Percentiles rank a stretch among this genome's conserved stretches.
These are phyloP conservation scores for Cuculus canorus DNA, from an alignment of 2,797 vertebrate genomes.

Conservation along the genomic window DNA sequence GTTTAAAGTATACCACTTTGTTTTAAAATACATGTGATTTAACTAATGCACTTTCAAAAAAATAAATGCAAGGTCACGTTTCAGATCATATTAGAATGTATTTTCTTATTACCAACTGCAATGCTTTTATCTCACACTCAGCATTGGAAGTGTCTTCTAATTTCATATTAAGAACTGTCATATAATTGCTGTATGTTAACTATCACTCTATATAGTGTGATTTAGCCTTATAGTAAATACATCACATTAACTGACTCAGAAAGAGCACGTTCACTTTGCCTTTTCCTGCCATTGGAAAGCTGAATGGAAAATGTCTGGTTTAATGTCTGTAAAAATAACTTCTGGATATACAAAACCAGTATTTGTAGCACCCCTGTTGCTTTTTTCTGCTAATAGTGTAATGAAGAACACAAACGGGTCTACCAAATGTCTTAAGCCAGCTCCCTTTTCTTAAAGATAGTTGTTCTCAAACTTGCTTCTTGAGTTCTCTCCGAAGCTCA, in stretches of 20 bases:
- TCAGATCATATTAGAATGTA: neutral
- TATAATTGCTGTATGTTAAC: neutral
- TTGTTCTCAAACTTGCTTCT: neutral
- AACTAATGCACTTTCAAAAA: neutral
- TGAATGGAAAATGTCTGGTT: neutral
- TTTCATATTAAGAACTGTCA: neutral
- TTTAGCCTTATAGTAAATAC: neutral
- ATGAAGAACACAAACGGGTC: neutral
- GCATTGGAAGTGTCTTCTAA: neutral
- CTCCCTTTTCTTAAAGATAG: neutral
- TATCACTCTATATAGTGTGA: neutral
- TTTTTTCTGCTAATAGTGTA: neutral
- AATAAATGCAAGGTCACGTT: neutral
- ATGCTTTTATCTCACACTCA: neutral
- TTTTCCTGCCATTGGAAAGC: neutral
- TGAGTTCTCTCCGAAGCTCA: neutral
- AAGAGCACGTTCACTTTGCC: neutral
- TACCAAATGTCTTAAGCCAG: neutral
- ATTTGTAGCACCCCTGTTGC: rapidly evolving
- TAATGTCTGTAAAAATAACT: neutral
- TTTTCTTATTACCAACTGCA: neutral
- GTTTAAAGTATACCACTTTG: neutral
- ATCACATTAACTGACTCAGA: neutral
- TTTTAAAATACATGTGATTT: neutral
- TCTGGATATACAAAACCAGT: neutral